phyloP scores from a whole-genome alignment of 2,797 vertebrate genomes.

The Ammospiza maritima region DNA sequence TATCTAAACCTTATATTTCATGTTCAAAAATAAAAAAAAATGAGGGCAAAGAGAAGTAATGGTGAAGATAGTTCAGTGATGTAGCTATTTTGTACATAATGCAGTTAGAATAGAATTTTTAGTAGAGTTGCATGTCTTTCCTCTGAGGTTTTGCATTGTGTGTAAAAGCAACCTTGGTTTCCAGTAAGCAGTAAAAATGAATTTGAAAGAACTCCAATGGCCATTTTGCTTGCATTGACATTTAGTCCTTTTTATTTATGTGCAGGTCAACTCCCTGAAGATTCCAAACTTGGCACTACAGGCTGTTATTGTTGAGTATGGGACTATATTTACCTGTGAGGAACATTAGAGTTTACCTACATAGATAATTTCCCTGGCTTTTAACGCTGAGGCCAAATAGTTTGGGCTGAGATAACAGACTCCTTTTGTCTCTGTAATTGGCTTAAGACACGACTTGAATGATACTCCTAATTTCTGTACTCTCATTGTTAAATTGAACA shows the following conservation, averaged over 20 bases:
- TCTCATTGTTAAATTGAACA: not conserved
- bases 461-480: not conserved
- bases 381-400: not conserved
- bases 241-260: not conserved
- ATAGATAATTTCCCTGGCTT: not conserved
- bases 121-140: not conserved
- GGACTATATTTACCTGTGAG: not conserved
- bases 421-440: not conserved
- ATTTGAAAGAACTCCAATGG: not conserved
- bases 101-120: not conserved
- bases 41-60: not conserved
- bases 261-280: not conserved
- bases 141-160: not conserved
- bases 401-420: not conserved
- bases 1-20: not conserved
- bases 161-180: not conserved
- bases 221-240: not conserved
- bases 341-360: not conserved
- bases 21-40: not conserved
- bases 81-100: not conserved
- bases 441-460: not conserved
- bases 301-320: not conserved
- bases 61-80: not conserved
- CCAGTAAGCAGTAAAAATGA: not conserved
- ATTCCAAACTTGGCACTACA: not conserved